Conservation (phyloP, 1,140 invertebrate genomes). For the Drosophila virilis region DNA sequence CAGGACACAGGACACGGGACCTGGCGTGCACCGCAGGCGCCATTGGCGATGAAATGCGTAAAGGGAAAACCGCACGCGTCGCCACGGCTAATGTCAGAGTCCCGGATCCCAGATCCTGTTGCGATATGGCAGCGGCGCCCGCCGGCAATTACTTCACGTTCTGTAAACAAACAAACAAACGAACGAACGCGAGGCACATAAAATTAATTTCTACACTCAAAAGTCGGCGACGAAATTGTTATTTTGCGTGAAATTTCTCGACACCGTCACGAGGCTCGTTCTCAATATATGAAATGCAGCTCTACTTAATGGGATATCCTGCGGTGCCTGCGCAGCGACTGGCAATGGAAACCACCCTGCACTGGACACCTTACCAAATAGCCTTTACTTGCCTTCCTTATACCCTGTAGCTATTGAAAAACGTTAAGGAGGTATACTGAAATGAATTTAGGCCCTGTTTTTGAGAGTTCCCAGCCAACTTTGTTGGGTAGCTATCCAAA, state of each 20-base stretch:
- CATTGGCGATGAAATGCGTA: constrained; percentile 15
- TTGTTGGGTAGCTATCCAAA: too few relatives aligned
- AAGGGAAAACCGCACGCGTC: constrained; percentile 48
- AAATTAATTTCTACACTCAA: constrained; percentile 76
- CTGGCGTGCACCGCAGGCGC: constrained; percentile 39
- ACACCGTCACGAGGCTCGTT: constrained; percentile 30
- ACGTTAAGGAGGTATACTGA: too few relatives aligned
- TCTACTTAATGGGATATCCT: constrained; percentile 33
- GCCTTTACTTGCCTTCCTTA: background rate
- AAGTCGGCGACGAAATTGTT: constrained; percentile 64
- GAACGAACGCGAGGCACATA: constrained; percentile 47
- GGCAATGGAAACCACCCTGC: constrained; percentile 59
- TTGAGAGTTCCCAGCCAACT: too few relatives aligned
- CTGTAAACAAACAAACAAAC: constrained; percentile 65
- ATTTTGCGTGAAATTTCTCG: constrained; percentile 72
- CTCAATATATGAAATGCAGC: constrained; percentile 30
- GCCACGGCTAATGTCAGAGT: constrained; percentile 13
- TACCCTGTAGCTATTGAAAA: constrained; percentile 3
- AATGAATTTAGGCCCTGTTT: too few relatives aligned
- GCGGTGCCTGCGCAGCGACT: constrained; percentile 14
- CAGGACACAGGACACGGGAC: constrained; percentile 16
- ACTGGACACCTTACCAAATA: constrained; percentile 1
- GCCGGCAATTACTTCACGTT: constrained; percentile 72
- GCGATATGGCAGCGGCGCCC: constrained; percentile 50
- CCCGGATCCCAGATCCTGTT: constrained; percentile 30